Conservation (phyloP, 2,113 vertebrate genomes). For the Notiomystis cincta region DNA sequence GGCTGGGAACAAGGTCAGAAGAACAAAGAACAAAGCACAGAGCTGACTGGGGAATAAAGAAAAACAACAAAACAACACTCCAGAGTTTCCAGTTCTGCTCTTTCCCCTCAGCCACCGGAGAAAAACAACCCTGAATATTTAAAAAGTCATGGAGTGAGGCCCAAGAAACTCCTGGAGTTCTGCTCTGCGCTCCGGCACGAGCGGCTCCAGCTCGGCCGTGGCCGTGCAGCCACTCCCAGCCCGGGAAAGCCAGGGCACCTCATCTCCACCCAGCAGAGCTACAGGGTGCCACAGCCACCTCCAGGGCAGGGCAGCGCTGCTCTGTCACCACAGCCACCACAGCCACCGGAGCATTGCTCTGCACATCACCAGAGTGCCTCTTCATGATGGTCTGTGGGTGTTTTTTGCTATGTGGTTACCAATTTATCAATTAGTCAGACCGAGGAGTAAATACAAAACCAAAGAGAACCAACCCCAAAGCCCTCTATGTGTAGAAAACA, state of each 20-base stretch:
- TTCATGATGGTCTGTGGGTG: rapidly evolving
- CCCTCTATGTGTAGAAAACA: not conserved
- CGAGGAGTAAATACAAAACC: not conserved
- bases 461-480: not conserved
- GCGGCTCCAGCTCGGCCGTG: not conserved
- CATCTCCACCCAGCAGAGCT: not conserved
- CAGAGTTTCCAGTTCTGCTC: not conserved
- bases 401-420: not conserved
- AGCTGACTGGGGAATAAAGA: not conserved
- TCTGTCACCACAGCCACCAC: not conserved
- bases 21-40: not conserved
- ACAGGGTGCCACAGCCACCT: not conserved
- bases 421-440: not conserved
- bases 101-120: not conserved
- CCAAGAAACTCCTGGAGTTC: not conserved
- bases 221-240: not conserved
- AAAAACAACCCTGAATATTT: not conserved
- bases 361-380: not conserved
- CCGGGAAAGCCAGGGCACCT: not conserved
- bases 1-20: not conserved
- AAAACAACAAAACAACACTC: not conserved
- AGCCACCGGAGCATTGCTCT: not conserved
- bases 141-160: not conserved
- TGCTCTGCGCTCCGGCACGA: rapidly evolving
- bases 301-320: not conserved